Conservation (phyloP, 92 coral and sea anemone species). For the Bergia puertoricense region DNA sequence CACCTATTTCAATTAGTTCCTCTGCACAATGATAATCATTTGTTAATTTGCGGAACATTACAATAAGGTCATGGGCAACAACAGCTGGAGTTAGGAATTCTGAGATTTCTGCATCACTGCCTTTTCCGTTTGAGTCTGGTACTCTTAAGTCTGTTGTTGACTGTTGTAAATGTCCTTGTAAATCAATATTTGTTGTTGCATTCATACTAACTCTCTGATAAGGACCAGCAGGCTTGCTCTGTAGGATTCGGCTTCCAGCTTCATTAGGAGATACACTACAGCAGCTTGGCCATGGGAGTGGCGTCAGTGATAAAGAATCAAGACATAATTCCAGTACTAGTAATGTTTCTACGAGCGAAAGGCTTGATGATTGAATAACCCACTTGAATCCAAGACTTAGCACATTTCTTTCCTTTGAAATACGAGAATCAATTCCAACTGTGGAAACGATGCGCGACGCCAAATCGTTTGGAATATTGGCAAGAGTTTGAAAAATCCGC, state of each 20-base stretch:
- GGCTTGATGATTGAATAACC: neutral
- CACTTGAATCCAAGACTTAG: neutral
- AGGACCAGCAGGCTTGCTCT: neutral
- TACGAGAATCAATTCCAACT: neutral
- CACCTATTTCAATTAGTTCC: neutral
- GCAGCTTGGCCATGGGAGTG: slow-evolving; percentile 11
- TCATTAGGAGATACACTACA: neutral
- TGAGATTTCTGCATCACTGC: neutral
- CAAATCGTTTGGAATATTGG: neutral
- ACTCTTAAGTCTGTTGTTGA: neutral
- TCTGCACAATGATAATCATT: neutral
- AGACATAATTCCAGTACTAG: neutral
- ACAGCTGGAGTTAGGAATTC: neutral
- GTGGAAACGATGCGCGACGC: neutral
- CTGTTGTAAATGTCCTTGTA: neutral
- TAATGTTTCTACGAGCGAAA: neutral
- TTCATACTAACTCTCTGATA: neutral
- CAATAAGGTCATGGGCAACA: neutral
- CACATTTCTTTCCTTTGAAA: neutral
- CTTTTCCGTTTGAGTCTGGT: too few species aligned
- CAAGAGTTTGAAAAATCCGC: neutral
- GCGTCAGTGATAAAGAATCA: neutral
- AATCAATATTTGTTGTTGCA: neutral
- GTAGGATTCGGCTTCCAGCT: slow-evolving; percentile 2
- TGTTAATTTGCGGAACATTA: neutral